Evolutionary conservation across 2,113 vertebrate species (phyloP).

Genomic region (Opisthocomus hoazin): DNA sequence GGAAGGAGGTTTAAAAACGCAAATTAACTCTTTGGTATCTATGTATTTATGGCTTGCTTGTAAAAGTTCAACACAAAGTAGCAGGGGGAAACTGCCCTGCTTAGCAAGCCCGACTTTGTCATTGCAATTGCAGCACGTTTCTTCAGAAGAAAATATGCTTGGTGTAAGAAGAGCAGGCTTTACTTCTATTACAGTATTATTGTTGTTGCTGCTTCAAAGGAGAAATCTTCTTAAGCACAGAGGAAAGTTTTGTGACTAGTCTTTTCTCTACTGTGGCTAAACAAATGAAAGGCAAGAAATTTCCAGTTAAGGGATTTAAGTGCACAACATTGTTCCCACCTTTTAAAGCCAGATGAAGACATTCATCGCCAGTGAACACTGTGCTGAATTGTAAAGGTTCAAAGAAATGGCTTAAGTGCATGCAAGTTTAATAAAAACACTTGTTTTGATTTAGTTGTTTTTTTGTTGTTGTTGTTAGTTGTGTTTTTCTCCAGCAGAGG

Average conservation of each 20-base stretch:
- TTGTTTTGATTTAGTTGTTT: slow-evolving; percentile 37
- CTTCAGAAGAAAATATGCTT: slow-evolving; percentile 50
- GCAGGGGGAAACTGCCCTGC: slow-evolving; percentile 21
- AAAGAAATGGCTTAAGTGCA: slow-evolving; percentile 64
- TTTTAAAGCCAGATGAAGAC: slow-evolving; percentile 68
- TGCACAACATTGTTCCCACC: slow-evolving; percentile 66
- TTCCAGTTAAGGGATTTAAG: slow-evolving; percentile 66
- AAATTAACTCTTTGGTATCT: slow-evolving; percentile 84
- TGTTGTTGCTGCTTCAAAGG: slow-evolving; percentile 70
- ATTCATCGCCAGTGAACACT: slow-evolving; percentile 47
- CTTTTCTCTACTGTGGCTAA: slow-evolving; percentile 70
- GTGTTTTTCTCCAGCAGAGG: background rate
- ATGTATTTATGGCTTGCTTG: slow-evolving; percentile 67
- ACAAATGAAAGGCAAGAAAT: slow-evolving; percentile 66
- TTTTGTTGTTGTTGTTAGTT: slow-evolving; percentile 2
- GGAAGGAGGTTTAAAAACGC: slow-evolving; percentile 77
- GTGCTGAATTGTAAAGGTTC: slow-evolving; percentile 57
- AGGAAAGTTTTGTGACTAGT: slow-evolving; percentile 67
- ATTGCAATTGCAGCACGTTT: slow-evolving; percentile 6
- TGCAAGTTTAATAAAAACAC: slow-evolving; percentile 62
- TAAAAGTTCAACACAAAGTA: slow-evolving; percentile 54
- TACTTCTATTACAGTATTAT: slow-evolving; percentile 64
- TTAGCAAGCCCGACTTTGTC: slow-evolving; percentile 31
- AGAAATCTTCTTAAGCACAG: slow-evolving; percentile 50
- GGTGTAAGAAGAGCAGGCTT: slow-evolving; percentile 53